A percentile compares a stretch with the other conserved stretches of the same genome.
Evolutionary conservation across 92 coral and sea anemone genomes (phyloP).

Genomic region (Heteractis magnifica): DNA sequence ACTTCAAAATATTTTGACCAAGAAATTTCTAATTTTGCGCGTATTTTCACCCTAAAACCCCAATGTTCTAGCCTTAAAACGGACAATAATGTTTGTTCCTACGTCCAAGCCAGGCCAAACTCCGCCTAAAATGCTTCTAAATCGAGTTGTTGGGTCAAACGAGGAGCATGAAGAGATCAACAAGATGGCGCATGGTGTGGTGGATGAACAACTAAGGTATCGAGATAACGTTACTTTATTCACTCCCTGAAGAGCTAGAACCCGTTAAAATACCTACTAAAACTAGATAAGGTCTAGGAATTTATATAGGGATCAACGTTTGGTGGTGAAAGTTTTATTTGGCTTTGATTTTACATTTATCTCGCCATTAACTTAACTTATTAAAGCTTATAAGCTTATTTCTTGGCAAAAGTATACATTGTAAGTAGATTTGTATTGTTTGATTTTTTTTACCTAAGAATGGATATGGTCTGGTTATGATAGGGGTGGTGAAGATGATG

Average conservation of each 20-base stretch:
- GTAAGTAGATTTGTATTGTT: too few species aligned
- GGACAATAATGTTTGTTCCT: conserved; percentile 2
- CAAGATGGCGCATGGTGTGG: conserved; percentile 97
- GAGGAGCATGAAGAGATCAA: conserved; percentile 96
- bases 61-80: background rate
- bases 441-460: too few species aligned
- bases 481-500: too few species aligned
- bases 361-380: background rate
- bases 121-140: conserved; percentile 44
- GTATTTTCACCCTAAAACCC: background rate
- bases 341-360: background rate
- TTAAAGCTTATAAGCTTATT: too few species aligned
- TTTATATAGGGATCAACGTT: too few species aligned
- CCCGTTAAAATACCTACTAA: background rate
- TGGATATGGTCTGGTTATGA: too few species aligned
- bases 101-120: conserved; percentile 44
- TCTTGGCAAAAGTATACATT: too few species aligned
- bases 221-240: background rate
- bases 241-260: background rate
- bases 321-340: background rate
- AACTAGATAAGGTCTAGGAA: background rate
- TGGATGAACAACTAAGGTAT: conserved; percentile 75
- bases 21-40: background rate
- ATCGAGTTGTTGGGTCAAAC: conserved; percentile 79
- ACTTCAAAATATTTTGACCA: background rate